Conservation (phyloP, 1,140 invertebrate genomes). For the Eufriesea mexicana region DNA sequence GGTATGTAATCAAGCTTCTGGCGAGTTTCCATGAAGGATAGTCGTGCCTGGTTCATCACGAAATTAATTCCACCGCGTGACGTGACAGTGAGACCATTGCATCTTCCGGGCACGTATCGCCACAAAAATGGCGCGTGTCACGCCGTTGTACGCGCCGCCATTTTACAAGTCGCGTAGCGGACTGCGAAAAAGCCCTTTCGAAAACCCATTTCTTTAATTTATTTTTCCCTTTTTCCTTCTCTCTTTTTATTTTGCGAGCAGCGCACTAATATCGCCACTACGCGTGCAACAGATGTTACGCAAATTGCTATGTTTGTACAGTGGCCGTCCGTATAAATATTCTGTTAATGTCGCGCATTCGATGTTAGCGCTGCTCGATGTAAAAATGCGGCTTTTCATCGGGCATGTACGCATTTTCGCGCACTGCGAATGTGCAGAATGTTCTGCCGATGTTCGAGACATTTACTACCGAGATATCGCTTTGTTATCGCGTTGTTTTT, state of each 20-base stretch:
- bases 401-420: neutral
- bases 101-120: neutral
- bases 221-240: fast-evolving
- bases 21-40: neutral
- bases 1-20: neutral
- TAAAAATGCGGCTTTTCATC: neutral
- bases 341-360: neutral
- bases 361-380: neutral
- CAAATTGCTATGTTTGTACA: neutral
- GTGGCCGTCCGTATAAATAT: neutral
- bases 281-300: neutral
- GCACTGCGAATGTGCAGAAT: neutral
- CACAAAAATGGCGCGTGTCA: neutral
- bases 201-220: too few species aligned
- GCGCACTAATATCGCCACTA: neutral
- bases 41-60: neutral
- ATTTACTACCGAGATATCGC: neutral
- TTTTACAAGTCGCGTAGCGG: neutral
- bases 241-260: neutral
- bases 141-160: neutral
- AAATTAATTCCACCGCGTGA: neutral
- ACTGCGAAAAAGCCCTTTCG: neutral
- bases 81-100: neutral
- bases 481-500: neutral
- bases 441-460: neutral